Evolutionary conservation across 1,140 invertebrate species (phyloP).

Genomic region (Gonatopus flavifemur): DNA sequence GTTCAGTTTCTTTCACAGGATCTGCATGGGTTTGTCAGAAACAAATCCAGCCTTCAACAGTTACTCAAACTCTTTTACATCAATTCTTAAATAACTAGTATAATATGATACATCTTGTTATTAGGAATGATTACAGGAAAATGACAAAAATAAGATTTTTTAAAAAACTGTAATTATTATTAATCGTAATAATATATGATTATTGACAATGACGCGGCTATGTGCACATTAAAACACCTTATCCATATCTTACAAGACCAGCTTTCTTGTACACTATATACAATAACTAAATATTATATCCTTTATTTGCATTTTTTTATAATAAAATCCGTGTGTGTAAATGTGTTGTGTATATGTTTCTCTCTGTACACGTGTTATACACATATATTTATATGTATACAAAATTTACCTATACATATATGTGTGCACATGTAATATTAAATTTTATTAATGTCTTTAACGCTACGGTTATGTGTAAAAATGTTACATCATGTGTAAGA

Average conservation of each 20-base stretch:
- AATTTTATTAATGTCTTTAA: background rate
- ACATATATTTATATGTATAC: slow-evolving; percentile 33
- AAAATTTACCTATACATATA: slow-evolving; percentile 35
- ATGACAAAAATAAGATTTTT: too few relatives aligned
- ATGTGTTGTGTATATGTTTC: slow-evolving; percentile 11
- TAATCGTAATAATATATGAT: slow-evolving; percentile 60
- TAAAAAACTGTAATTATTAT: slow-evolving; percentile 61
- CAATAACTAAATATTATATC: slow-evolving; percentile 57
- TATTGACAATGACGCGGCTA: slow-evolving; percentile 61
- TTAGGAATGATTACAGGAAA: too few relatives aligned
- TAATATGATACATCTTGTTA: too few relatives aligned
- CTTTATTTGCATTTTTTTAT: slow-evolving; percentile 50
- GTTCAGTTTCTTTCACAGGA: too few relatives aligned
- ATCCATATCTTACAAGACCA: slow-evolving; percentile 63
- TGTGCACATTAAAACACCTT: slow-evolving; percentile 65
- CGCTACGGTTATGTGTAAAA: background rate
- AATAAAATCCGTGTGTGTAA: slow-evolving; percentile 42
- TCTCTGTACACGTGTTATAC: slow-evolving; percentile 3
- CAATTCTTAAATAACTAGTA: too few relatives aligned
- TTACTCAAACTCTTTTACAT: too few relatives aligned
- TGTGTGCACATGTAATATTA: slow-evolving; percentile 11
- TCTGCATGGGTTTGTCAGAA: too few relatives aligned
- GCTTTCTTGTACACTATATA: slow-evolving; percentile 62
- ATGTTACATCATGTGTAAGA: slow-evolving; percentile 24
- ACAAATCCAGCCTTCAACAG: too few relatives aligned